Conservation (phyloP, 2,797 vertebrate species). For the Apogon hyalosoma region DNA sequence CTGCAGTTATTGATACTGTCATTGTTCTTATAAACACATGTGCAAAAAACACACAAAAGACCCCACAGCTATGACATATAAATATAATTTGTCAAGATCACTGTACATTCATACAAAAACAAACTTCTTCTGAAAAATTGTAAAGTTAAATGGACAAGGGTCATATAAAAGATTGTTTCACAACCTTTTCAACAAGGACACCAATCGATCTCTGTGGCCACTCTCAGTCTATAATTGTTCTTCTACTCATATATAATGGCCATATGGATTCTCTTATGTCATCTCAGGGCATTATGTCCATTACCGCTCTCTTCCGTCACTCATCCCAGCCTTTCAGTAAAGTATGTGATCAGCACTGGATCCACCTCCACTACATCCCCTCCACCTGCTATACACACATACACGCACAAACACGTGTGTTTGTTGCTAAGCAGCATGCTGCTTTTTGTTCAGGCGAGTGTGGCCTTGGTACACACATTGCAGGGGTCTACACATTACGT, state of each 20-base stretch:
- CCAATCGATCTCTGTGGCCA: background rate
- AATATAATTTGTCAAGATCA: too few species aligned
- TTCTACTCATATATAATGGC: background rate
- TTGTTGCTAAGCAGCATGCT: slow-evolving; percentile 59
- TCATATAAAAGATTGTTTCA: too few species aligned
- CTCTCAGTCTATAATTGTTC: background rate
- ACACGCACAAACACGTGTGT: slow-evolving; percentile 22
- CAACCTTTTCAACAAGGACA: background rate
- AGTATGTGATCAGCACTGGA: slow-evolving; percentile 15
- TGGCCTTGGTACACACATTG: slow-evolving; percentile 44
- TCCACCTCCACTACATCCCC: slow-evolving; percentile 10
- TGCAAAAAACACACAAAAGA: too few species aligned
- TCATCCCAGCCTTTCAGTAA: slow-evolving; percentile 12
- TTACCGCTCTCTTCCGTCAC: background rate
- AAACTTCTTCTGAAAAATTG: too few species aligned
- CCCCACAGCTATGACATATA: too few species aligned
- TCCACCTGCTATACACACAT: slow-evolving; percentile 20
- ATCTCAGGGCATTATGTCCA: slow-evolving; percentile 9
- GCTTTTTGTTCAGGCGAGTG: slow-evolving; percentile 38
- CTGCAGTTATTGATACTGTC: too few species aligned
- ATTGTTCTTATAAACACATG: too few species aligned
- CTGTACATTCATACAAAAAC: too few species aligned
- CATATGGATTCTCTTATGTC: background rate
- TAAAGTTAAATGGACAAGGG: too few species aligned
- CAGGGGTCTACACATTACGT: slow-evolving; percentile 29